Base-by-base conservation (phyloP, 1,140 invertebrate species). In the Lepidotrigona ventralis region DNA sequence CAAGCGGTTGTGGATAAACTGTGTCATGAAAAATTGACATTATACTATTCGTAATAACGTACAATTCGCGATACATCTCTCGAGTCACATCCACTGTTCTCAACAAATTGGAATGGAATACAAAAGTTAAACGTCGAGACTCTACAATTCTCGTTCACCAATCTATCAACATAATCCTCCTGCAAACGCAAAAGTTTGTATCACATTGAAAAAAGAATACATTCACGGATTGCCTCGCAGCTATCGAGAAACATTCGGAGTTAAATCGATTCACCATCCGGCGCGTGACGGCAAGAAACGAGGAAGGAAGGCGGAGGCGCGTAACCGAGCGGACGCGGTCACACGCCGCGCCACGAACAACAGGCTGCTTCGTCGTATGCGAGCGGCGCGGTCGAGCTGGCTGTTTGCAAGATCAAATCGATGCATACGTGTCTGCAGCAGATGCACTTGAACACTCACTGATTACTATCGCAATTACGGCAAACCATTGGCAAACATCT, bases 381-480 rank as follows among this genome's bases (percentile, higher is more conserved):
- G 33, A 39, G 2, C 33, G 39, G 39, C 39, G 39, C 39, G 8
- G 39, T 46, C 39, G 39, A 73, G 53, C 60, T 46, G 46, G 68
- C 9, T n/a, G 74, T 82, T 82, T 74, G 63, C 70, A 60, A 83
- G 81, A 83, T 83, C 75, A 63, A 79, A 83, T 85, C 73, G 53
- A 77, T 74, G 79, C 84, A 80, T 85, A 77, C 54, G 58, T 82
- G 77, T 73, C 29, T 23, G 54, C 71, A 79, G 60, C 70, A 56
- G 74, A 86, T 26, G 82, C 72, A 76, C 83, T 81, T n/a, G 71
- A 39, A 29, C 54, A 39, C 29, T 23, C 29, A 11, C 33, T 12
- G 1, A 66, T 29, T n/a, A n/a, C 60, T 19, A 33, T 26, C 11
- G 4, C 14, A n/a, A 70, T 14, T 39, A 12, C 9, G 14, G n/a